Evolutionary conservation across 2,113 vertebrate species (phyloP), one percentile per base, ranked within the genome.

Genomic region (Anseranas semipalmata): DNA sequence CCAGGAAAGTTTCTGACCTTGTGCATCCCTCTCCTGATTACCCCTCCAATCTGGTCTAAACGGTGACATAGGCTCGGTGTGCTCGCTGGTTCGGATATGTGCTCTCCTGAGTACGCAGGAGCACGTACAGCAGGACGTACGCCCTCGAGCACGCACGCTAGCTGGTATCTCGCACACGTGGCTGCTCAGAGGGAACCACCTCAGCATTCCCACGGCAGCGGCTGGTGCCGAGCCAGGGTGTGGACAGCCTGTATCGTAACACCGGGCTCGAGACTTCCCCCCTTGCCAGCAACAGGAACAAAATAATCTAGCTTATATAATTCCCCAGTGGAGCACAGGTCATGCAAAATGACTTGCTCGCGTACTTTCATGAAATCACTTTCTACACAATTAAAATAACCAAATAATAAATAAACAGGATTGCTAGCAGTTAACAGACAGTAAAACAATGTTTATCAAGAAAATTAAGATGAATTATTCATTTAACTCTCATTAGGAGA

Each of bases 41-140:
- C 37, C 20, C 32, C 10, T 58, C 19, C 24, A 62, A 73, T 7
- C 5, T 37, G 46, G 21, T 32, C 12, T 86, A 7, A 56, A 18
- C 16, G 28, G 21, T 58, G 48, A 71, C 22, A 37, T 11, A 22
- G 19, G 13, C 35, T 70, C 46, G 50, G 41, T 30, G 9, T 39
- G 32, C 27, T 56, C 22, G 3, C 25, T 52, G 27, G 7, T 4
- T 50, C 19, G 22, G 48, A 43, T 17, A 45, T 30, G 41, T 0
- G 0, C 75, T 35, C 3, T 1, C 18, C 15, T 21, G 46, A 48
- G 68, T 10, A 17, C 10, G 27, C 6, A 53, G 0, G 1, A 63
- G 35, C 11, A 18, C 5, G 21, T 35, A 22, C 17, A 70, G 62
- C 27, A 58, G 50, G 15, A 19, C 15, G 25, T 17, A 17, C 16